Evolutionary conservation across 1,140 invertebrate genomes (phyloP).

Genomic region (Heliconius himera): DNA sequence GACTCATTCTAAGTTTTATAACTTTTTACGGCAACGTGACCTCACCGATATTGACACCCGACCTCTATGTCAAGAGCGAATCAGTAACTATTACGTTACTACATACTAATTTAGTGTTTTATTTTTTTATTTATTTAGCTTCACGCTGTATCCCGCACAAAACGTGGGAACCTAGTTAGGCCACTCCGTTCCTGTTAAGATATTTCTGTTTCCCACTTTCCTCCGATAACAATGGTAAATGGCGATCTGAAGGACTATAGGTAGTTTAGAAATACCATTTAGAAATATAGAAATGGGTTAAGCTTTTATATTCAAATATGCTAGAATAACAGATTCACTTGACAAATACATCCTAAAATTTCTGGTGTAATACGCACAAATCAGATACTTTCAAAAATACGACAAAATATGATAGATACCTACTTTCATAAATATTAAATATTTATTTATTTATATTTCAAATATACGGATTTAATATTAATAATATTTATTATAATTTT

Average conservation of each 20-base stretch:
- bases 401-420: not conserved
- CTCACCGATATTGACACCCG: constrained; percentile 2
- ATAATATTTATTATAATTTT: not conserved
- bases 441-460: not conserved
- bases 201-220: too few relatives aligned
- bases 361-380: too few relatives aligned
- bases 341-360: too few relatives aligned
- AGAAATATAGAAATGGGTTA: too few relatives aligned
- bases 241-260: not conserved
- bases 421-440: not conserved
- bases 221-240: not conserved
- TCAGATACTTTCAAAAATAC: too few relatives aligned
- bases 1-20: not conserved
- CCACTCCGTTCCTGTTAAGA: too few relatives aligned
- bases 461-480: not conserved
- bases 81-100: not conserved
- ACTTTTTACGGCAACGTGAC: not conserved
- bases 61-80: constrained; percentile 5
- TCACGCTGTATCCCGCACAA: too few relatives aligned
- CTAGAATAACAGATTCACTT: too few relatives aligned
- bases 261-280: too few relatives aligned
- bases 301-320: too few relatives aligned
- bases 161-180: too few relatives aligned
- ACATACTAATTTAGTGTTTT: not conserved
- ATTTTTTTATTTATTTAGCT: too few relatives aligned